Base-by-base conservation (phyloP, 2,797 vertebrate species). In the Amazonetta brasiliensis region DNA sequence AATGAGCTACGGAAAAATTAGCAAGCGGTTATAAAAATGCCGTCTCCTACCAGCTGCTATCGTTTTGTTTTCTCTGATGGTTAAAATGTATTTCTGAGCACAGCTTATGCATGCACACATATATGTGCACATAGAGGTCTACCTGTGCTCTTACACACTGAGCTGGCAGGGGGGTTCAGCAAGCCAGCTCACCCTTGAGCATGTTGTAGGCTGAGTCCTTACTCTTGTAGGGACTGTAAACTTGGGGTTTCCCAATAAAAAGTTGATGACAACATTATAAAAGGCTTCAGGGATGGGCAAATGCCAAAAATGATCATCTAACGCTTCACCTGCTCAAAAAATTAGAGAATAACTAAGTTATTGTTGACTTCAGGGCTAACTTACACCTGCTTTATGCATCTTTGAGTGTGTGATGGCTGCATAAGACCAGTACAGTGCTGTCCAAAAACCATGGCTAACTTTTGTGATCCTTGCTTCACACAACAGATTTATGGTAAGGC, bases 1-100 rank as follows among this genome's bases (percentile, higher is more conserved):
- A 77, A 72, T 86, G 92, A 86, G 74, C 83, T 85, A 44, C 1
- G 7, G 80, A 78, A 90, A 91, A 94, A 95, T 95, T 81, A 95
- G 85, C 77, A 81, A 73, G 66, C 0, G 0, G 66, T 82, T 86
- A 69, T 75, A 74, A 90, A 96, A 81, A 25, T 46, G 50, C 41
- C 35, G 14, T 80, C 58, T 90, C 58, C 80, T 41, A 35, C 68
- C 81, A 92, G 72, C 75, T 67, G 90, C 87, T 74, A 28, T 87
- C 22, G 76, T 84, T 90, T 60, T 55, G 54, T 80, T 94, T 92
- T 68, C 84, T 87, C 71, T 22, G 50, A 18, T 21, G 59, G 50
- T 73, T 46, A 78, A 71, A 81, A 77, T 9, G 16, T 22, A 71
- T 87, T 95, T 89, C 64, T 84, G 85, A 96, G 84, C 71, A 59